Evolutionary conservation across 2,888 invertebrate species (phyloP), one percentile per base, ranked within the genome.

Genomic region (Lasius fuliginosus): DNA sequence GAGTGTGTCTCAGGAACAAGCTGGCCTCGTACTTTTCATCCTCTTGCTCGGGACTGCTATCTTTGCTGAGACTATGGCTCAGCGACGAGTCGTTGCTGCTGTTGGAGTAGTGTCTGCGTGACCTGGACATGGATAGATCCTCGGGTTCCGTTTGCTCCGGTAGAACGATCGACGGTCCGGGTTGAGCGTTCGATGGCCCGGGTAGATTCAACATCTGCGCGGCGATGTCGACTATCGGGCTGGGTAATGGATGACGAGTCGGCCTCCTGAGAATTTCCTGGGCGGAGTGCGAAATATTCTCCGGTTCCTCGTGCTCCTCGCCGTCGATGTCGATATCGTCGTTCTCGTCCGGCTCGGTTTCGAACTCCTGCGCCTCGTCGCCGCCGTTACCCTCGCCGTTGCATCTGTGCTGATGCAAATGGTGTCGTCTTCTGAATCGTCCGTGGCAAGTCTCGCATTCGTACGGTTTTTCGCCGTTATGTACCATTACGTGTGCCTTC

Each of bases 81-180:
- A 95, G 83, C 1, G 96, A 96, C 0, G 96, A 96, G 74, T 93
- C 94, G 0, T 95, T 95, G 85, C 95, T 95, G 90, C 95, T 95
- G 90, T 95, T 95, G 3, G 96, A 94, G 53, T 92, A 93, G 0
- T 92, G 91, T 76, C 93, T 90, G 0, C 96, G 95, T 6, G 96
- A 65, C 30, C 62, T 96, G 68, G 96, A 96, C 96, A 98, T 97
- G 81, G 98, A 98, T 87, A 98, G 96, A 94, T 98, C 98, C 94
- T 98, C 98, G 9, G 98, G 98, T 94, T 98, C 98, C 2, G 98
- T 98, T 95, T 98, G 98, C 94, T 97, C 98, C 27, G 98, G 98
- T 69, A 96, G 94, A 9, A 91, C 89, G 2, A 36, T 86, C 85
- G n/a, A 87, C 89, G 23, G 88, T 94, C 95, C 95, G 95, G 95